Conservation (phyloP, 1,140 invertebrate species). For the Drosophila pachea region DNA sequence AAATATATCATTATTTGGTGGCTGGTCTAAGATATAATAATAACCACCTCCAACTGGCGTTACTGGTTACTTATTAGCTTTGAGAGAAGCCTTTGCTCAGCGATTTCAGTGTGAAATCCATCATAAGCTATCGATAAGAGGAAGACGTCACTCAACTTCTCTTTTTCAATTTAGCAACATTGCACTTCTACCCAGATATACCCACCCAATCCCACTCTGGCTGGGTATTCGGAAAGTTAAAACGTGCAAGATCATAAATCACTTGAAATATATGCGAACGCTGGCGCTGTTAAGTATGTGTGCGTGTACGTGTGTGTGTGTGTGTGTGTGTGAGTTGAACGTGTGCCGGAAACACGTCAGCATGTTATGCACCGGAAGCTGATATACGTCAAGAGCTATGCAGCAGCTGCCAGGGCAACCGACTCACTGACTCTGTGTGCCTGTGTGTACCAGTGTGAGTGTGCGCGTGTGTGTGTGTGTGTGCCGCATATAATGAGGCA, state of each 20-base stretch:
- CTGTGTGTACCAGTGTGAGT: slow-evolving; percentile 1
- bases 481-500: slow-evolving; percentile 71
- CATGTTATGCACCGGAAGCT: slow-evolving; percentile 72
- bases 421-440: background rate
- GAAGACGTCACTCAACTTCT: no score
- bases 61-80: no score
- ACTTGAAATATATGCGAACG: slow-evolving; percentile 50
- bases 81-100: no score
- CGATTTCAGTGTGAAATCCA: no score
- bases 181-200: background rate
- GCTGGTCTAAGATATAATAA: no score
- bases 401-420: slow-evolving; percentile 1
- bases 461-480: slow-evolving; percentile 3
- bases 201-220: background rate
- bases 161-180: no score
- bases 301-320: background rate
- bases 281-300: slow-evolving; percentile 15
- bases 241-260: slow-evolving; percentile 47
- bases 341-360: slow-evolving; percentile 67
- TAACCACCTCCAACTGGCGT: no score
- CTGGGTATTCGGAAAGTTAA: slow-evolving; percentile 9
- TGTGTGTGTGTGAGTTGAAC: background rate
- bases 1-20: no score
- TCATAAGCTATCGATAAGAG: background rate
- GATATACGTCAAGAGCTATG: slow-evolving; percentile 49